Conservation (phyloP, 2,797 vertebrate genomes). For the Enteromius fasciolatus region DNA sequence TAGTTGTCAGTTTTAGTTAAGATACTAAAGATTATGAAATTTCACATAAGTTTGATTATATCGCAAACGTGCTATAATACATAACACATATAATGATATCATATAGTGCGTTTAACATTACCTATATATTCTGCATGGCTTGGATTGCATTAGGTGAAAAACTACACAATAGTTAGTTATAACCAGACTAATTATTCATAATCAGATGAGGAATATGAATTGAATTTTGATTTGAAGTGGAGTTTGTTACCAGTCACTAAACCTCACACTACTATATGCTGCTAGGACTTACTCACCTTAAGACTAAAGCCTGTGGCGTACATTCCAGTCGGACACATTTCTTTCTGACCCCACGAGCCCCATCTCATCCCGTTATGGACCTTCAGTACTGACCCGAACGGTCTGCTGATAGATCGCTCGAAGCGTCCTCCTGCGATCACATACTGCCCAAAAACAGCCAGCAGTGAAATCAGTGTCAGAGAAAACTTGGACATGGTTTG, state of each 20-base stretch:
- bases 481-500: slow-evolving; percentile 13
- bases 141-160: no score
- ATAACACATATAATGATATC: neutral
- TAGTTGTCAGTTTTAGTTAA: neutral
- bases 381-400: neutral
- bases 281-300: slow-evolving; percentile 32
- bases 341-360: slow-evolving; percentile 49
- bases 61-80: neutral
- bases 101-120: no score
- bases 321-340: slow-evolving; percentile 47
- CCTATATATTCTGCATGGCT: no score
- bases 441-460: slow-evolving; percentile 13
- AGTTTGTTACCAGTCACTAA: neutral
- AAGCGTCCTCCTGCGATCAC: slow-evolving; percentile 4
- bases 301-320: slow-evolving; percentile 51
- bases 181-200: neutral
- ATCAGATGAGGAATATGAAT: neutral
- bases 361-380: slow-evolving; percentile 51
- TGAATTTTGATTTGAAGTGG: neutral
- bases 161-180: neutral
- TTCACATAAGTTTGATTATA: neutral
- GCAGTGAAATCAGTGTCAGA: neutral
- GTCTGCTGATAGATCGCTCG: slow-evolving; percentile 26
- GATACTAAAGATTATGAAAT: neutral
- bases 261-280: neutral